A percentile compares a stretch with the other conserved stretches of the same genome.
Conservation (phyloP, 2,888 invertebrate genomes). For the Campoplex capitator region DNA sequence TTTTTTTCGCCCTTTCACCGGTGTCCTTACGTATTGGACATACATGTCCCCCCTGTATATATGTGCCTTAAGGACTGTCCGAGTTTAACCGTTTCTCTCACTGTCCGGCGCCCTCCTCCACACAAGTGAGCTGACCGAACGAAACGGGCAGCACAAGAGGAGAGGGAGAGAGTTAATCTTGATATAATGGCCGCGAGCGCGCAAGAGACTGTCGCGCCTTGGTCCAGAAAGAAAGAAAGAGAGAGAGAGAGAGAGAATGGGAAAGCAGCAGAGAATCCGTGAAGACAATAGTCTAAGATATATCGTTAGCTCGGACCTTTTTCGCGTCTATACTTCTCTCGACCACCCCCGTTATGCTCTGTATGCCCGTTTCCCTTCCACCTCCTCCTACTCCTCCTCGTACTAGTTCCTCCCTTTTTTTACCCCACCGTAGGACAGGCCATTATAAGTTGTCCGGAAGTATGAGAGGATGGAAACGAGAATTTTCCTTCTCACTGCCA, state of each 20-base stretch:
- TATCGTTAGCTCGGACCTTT: constrained; percentile 83
- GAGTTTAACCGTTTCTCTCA: constrained; percentile 52
- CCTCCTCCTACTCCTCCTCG: constrained; percentile 3
- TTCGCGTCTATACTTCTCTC: constrained; percentile 78
- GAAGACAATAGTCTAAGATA: constrained; percentile 84
- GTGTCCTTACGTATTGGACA: constrained; percentile 23
- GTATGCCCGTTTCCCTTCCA: constrained; percentile 51
- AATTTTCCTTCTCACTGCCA: constrained; percentile 68
- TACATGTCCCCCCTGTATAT: constrained; percentile 24
- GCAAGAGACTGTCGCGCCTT: constrained; percentile 80
- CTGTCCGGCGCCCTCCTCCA: constrained; percentile 26
- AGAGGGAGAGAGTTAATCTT: constrained; percentile 82
- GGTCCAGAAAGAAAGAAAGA: constrained; percentile 43
- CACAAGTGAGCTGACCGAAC: constrained; percentile 13
- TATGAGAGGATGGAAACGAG: constrained; percentile 52
- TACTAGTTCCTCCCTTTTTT: constrained; percentile 29
- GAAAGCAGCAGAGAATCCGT: constrained; percentile 65
- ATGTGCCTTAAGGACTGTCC: constrained; percentile 38
- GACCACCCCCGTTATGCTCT: constrained; percentile 62
- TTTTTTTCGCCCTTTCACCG: constrained; percentile 49
- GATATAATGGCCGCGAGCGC: constrained; percentile 82
- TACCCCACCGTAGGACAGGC: constrained; percentile 40
- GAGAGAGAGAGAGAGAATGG: constrained; percentile 63
- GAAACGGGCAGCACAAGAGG: background rate
- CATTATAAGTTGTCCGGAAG: constrained; percentile 61